Evolutionary conservation across 1,140 invertebrate genomes (phyloP).

Genomic region (Tetraneura akinire): DNA sequence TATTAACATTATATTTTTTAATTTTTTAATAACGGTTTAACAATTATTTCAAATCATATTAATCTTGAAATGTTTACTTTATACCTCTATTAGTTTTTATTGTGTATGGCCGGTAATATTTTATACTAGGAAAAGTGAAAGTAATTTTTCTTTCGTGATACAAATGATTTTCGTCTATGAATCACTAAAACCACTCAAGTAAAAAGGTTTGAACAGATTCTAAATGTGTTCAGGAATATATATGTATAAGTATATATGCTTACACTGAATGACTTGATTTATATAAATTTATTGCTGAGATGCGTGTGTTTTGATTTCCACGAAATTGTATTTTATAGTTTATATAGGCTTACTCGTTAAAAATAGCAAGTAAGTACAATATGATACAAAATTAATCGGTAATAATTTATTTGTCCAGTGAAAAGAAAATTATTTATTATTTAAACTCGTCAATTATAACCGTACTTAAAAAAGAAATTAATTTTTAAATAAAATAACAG

Average conservation of each 20-base stretch:
- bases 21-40: not conserved
- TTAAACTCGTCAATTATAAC: too few species aligned
- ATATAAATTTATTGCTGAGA: not conserved
- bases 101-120: slow-evolving; percentile 1
- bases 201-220: slow-evolving; percentile 15
- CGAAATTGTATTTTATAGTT: not conserved
- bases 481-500: too few species aligned
- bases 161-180: not conserved
- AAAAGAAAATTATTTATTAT: too few species aligned
- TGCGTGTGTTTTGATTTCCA: not conserved
- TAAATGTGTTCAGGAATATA: slow-evolving; percentile 21
- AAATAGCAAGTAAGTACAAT: too few species aligned
- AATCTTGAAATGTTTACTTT: not conserved
- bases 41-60: not conserved
- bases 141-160: not conserved
- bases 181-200: slow-evolving; percentile 15
- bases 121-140: not conserved
- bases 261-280: not conserved
- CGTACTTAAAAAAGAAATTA: too few species aligned
- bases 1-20: too few species aligned
- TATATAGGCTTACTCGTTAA: not conserved
- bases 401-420: too few species aligned
- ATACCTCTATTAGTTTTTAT: not conserved
- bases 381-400: too few species aligned
- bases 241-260: too few species aligned